These are phyloP conservation scores for Oreohelix idahoensis DNA, from an alignment of 1,140 invertebrate genomes.

Conservation along the genomic window DNA sequence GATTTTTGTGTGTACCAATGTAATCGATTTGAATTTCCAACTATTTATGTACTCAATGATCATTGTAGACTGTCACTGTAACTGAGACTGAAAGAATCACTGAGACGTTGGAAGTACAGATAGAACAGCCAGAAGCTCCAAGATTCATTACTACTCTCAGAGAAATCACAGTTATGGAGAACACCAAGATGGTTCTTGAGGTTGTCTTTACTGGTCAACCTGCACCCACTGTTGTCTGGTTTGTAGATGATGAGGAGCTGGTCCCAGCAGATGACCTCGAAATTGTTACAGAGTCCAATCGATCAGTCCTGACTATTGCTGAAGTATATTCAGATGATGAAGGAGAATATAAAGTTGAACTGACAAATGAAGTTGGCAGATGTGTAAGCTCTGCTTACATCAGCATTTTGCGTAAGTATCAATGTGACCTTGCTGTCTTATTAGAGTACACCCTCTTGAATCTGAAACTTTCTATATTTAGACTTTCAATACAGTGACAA, in stretches of 20 bases:
- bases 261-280: slow-evolving; percentile 62
- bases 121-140: slow-evolving; percentile 57
- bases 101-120: background rate
- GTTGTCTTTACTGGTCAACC: slow-evolving; percentile 63
- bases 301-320: slow-evolving; percentile 61
- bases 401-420: slow-evolving; percentile 67
- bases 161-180: slow-evolving; percentile 67
- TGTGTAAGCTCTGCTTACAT: slow-evolving; percentile 66
- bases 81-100: background rate
- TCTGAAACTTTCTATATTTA: no score
- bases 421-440: background rate
- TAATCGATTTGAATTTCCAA: no score
- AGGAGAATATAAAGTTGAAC: slow-evolving; percentile 70
- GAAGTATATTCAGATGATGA: slow-evolving; percentile 70
- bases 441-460: no score
- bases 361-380: slow-evolving; percentile 66
- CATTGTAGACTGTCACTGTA: slow-evolving; percentile 12
- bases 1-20: no score
- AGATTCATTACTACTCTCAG: slow-evolving; percentile 63
- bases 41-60: no score
- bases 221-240: slow-evolving; percentile 65
- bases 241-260: slow-evolving; percentile 66
- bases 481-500: no score
- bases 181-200: slow-evolving; percentile 57
- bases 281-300: slow-evolving; percentile 59